phyloP scores from a whole-genome alignment of 1,140 invertebrate species.

The Drepana arcuata region DNA sequence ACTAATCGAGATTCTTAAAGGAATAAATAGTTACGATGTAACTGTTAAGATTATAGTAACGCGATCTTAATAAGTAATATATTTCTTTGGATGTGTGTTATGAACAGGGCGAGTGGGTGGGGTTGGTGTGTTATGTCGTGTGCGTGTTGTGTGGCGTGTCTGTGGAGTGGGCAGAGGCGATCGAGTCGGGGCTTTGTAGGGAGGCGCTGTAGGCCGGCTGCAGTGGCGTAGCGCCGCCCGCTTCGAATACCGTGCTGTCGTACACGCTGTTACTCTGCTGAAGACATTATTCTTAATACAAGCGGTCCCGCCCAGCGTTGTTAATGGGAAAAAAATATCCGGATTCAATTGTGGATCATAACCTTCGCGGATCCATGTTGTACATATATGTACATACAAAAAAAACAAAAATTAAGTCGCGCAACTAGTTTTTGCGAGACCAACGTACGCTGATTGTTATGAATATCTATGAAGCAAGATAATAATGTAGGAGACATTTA shows the following conservation, averaged over 20 bases:
- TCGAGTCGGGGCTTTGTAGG: constrained; percentile 82
- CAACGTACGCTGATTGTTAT: too few species aligned
- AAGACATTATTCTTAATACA: too few species aligned
- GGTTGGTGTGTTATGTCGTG: constrained; percentile 48
- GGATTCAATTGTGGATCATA: too few species aligned
- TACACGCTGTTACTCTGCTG: constrained; percentile 83
- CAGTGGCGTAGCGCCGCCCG: constrained; percentile 75
- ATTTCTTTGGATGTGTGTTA: constrained; percentile 48
- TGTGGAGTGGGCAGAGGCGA: constrained; percentile 72
- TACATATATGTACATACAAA: too few species aligned
- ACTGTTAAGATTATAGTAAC: constrained; percentile 4
- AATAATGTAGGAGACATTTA: too few species aligned
- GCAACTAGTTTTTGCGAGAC: too few species aligned
- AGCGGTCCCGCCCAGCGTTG: too few species aligned
- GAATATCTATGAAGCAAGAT: too few species aligned
- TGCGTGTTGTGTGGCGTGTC: constrained; percentile 42
- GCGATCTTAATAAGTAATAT: constrained; percentile 11
- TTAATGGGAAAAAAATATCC: too few species aligned
- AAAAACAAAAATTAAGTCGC: too few species aligned
- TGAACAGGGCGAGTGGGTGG: constrained; percentile 11
- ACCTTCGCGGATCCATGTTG: too few species aligned
- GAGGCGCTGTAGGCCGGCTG: constrained; percentile 82
- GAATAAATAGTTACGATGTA: constrained; percentile 6
- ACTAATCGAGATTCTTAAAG: constrained; percentile 24
- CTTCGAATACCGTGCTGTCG: constrained; percentile 84